Evolutionary conservation across 2,888 invertebrate species (phyloP).

Genomic region (Chydorus sphaericus): DNA sequence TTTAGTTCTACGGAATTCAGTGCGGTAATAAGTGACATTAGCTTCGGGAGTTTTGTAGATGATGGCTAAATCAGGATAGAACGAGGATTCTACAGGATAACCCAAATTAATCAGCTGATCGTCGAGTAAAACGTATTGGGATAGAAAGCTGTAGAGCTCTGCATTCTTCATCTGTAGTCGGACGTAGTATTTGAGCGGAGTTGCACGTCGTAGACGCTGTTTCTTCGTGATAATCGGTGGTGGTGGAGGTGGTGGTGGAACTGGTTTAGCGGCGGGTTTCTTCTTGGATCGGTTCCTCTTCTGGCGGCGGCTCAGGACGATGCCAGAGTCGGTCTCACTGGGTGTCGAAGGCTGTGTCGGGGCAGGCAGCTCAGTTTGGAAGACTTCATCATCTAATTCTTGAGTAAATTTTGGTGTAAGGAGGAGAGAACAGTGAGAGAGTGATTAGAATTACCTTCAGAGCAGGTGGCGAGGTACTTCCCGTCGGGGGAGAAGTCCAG

Average conservation of each 20-base stretch:
- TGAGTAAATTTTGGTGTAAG: background rate
- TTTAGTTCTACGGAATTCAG: background rate
- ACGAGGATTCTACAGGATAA: conserved; percentile 50
- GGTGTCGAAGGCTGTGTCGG: conserved; percentile 6
- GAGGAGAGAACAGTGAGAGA: background rate
- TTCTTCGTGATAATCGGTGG: conserved; percentile 5
- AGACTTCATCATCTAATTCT: conserved; percentile 11
- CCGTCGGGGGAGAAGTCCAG: conserved; percentile 72
- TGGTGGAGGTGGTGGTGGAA: conserved; percentile 13
- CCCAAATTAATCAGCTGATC: conserved; percentile 49
- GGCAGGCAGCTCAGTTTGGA: background rate
- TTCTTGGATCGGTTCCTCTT: conserved; percentile 31
- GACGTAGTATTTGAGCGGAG: conserved; percentile 30
- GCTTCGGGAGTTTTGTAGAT: conserved; percentile 31
- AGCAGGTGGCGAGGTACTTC: conserved; percentile 68
- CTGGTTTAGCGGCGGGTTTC: conserved; percentile 15
- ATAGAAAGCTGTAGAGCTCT: conserved; percentile 41
- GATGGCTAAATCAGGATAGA: conserved; percentile 44
- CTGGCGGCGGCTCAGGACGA: conserved; percentile 36
- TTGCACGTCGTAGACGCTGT: conserved; percentile 7
- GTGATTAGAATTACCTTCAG: conserved; percentile 57
- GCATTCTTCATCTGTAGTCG: conserved; percentile 36
- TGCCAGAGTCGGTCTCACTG: conserved; percentile 12
- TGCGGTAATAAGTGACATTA: background rate
- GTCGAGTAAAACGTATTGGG: conserved; percentile 43